Evolutionary conservation across 2,113 vertebrate genomes (phyloP).

Genomic region (Candoia aspera): DNA sequence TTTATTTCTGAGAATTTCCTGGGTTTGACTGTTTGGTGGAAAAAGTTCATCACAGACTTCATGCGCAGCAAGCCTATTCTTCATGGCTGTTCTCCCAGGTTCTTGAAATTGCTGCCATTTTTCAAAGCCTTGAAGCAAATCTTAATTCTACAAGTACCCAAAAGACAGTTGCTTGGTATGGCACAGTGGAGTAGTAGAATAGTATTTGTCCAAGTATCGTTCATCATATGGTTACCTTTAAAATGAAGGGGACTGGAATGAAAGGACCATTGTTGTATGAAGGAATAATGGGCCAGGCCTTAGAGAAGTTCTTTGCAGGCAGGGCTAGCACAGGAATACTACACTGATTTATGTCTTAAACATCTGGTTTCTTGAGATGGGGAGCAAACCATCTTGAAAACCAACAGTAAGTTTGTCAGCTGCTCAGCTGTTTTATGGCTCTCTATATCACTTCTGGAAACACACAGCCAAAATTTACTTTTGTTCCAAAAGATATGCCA

Average conservation of each 20-base stretch:
- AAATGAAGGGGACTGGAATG: constrained; percentile 37
- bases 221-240: constrained; percentile 66
- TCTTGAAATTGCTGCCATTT: constrained; percentile 69
- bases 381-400: not conserved
- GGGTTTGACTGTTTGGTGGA: constrained; percentile 43
- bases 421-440: not conserved
- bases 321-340: not conserved
- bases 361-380: not conserved
- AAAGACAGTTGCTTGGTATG: constrained; percentile 71
- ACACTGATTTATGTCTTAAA: not conserved
- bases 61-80: constrained; percentile 38
- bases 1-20: constrained; percentile 44
- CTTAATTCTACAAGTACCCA: constrained; percentile 67
- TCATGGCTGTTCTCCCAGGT: constrained; percentile 57
- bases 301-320: not conserved
- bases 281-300: constrained; percentile 35
- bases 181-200: constrained; percentile 70
- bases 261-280: constrained; percentile 54
- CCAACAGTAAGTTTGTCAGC: constrained; percentile 1
- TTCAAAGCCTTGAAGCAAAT: constrained; percentile 71
- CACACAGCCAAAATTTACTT: not conserved
- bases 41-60: constrained; percentile 44
- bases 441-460: not conserved
- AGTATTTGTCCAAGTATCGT: constrained; percentile 71
- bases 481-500: not conserved